phyloP scores from a whole-genome alignment of 1,140 invertebrate genomes.

The Stenopsyche tienmushanensis region DNA sequence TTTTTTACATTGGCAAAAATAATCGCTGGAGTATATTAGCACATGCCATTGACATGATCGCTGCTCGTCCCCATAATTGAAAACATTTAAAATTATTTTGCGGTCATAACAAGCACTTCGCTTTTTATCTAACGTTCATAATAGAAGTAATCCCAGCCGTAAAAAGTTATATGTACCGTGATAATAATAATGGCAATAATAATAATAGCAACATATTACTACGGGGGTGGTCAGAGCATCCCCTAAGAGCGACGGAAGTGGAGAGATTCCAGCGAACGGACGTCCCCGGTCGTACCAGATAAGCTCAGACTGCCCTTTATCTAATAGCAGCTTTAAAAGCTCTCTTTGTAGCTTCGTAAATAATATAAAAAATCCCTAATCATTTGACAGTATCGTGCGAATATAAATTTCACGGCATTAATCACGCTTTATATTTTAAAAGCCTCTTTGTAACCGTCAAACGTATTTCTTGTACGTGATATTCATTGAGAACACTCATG shows the following conservation, averaged over 20 bases:
- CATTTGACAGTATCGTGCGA: conserved; percentile 8
- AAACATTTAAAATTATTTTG: conserved; percentile 1
- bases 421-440: too few species aligned
- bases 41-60: too few species aligned
- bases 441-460: too few species aligned
- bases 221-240: conserved; percentile 18
- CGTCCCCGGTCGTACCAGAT: conserved; percentile 25
- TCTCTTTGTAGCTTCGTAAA: conserved; percentile 17
- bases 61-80: too few species aligned
- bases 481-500: too few species aligned
- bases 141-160: neutral
- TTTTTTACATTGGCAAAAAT: too few species aligned
- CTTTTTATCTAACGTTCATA: conserved; percentile 1
- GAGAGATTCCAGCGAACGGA: conserved; percentile 29
- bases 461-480: too few species aligned
- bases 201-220: conserved; percentile 27
- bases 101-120: neutral
- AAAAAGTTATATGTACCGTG: conserved; percentile 3
- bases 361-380: conserved; percentile 20
- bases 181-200: conserved; percentile 25
- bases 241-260: conserved; percentile 36
- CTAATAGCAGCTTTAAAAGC: conserved; percentile 32
- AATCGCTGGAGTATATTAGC: too few species aligned
- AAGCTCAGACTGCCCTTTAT: conserved; percentile 34
- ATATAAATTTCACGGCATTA: too few species aligned